phyloP scores from a whole-genome alignment of 2,888 invertebrate genomes.

The Myopa tessellatipennis region DNA sequence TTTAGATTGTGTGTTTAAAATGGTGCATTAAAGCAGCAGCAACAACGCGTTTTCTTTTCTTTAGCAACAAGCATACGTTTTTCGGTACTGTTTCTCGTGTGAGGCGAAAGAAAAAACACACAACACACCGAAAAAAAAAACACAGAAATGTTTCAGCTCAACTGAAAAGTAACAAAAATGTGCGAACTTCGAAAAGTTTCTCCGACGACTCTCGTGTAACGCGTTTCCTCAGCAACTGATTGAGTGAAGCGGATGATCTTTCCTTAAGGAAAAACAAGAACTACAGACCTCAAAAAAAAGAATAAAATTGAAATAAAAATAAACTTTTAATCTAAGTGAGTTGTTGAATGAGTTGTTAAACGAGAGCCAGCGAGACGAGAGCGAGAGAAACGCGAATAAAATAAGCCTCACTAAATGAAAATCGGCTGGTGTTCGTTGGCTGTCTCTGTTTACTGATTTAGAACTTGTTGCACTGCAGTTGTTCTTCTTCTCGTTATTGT shows the following conservation, averaged over 20 bases:
- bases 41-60: constrained; percentile 12
- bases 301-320: background rate
- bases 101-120: no score
- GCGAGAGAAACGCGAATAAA: constrained; percentile 1
- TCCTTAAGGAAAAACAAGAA: background rate
- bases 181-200: background rate
- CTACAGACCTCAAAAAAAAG: background rate
- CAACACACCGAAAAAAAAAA: no score
- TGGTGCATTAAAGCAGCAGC: constrained; percentile 9
- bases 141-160: no score
- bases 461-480: background rate
- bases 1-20: background rate
- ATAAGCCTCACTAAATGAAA: background rate
- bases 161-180: background rate
- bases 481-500: background rate
- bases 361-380: background rate
- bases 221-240: constrained; percentile 23
- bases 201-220: background rate
- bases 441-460: background rate
- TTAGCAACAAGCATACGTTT: no score
- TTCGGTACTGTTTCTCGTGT: no score
- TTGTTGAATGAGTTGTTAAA: background rate
- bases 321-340: no score
- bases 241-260: constrained; percentile 10
- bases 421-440: background rate